Evolutionary conservation across 1,140 invertebrate species (phyloP).

Genomic region (Heliconius himera): DNA sequence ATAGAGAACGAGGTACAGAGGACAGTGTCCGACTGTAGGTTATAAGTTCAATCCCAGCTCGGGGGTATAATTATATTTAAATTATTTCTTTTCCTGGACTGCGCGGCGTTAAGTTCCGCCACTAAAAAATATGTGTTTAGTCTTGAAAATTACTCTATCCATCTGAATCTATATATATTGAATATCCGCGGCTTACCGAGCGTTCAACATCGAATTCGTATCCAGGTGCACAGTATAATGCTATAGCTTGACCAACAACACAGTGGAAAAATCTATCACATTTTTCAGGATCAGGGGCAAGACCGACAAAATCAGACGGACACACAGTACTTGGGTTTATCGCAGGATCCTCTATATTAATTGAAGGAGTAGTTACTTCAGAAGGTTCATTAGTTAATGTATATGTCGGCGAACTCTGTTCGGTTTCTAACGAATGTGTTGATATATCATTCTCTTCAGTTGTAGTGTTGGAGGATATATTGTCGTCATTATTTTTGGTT

Average conservation of each 20-base stretch:
- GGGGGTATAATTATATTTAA: too few relatives aligned
- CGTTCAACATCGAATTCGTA: constrained; percentile 1
- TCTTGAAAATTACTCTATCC: too few relatives aligned
- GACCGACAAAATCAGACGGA: constrained; percentile 22
- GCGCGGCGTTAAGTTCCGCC: too few relatives aligned
- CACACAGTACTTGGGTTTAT: constrained; percentile 8
- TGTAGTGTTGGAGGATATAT: constrained; percentile 7
- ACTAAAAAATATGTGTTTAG: too few relatives aligned
- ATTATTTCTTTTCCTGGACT: too few relatives aligned
- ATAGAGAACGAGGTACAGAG: too few relatives aligned
- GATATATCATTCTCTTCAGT: not conserved
- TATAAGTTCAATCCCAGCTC: too few relatives aligned
- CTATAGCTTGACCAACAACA: constrained; percentile 33
- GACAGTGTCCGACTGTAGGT: too few relatives aligned
- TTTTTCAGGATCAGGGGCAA: constrained; percentile 12
- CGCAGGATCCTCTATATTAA: not conserved
- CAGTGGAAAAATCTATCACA: constrained; percentile 56
- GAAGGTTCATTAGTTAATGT: not conserved
- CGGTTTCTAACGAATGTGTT: not conserved
- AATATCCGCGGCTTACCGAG: not conserved
- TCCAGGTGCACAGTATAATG: not conserved
- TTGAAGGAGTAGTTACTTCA: not conserved
- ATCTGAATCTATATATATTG: too few relatives aligned
- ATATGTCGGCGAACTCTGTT: not conserved
- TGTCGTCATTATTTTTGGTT: not conserved